Conservation (phyloP, 1,140 invertebrate genomes). For the Eriosoma lanigerum region DNA sequence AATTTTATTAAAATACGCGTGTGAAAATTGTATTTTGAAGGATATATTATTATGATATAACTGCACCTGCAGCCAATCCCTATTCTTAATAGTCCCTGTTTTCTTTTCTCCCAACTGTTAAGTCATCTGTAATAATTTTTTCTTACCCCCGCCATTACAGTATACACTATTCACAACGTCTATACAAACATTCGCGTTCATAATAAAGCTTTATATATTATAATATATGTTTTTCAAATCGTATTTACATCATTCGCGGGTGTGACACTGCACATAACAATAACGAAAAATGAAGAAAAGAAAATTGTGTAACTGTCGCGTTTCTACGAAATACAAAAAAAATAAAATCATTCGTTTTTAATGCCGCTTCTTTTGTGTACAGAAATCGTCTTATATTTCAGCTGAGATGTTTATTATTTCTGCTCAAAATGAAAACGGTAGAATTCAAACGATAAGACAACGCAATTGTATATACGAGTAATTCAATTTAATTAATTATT, state of each 20-base stretch:
- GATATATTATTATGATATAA: background rate
- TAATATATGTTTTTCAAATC: background rate
- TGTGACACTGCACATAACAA: background rate
- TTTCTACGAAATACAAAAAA: background rate
- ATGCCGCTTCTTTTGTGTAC: background rate
- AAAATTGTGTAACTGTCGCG: too few relatives aligned
- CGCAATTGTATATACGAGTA: too few relatives aligned
- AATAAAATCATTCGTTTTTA: background rate
- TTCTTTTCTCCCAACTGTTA: too few relatives aligned
- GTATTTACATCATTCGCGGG: background rate
- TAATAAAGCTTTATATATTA: background rate
- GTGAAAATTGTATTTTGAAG: too few relatives aligned
- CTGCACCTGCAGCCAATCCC: background rate
- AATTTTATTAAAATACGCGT: too few relatives aligned
- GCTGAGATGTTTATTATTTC: background rate
- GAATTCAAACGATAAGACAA: background rate
- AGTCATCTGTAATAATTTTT: background rate
- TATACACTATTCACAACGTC: too few relatives aligned
- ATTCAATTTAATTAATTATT: background rate
- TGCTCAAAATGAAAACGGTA: background rate
- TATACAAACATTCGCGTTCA: too few relatives aligned
- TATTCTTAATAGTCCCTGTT: background rate
- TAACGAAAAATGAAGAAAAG: too few relatives aligned
- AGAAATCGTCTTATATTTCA: conserved; percentile 12
- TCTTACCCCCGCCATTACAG: background rate